phyloP scores from a whole-genome alignment of 2,797 vertebrate species.

The Fistularia tabacaria region DNA sequence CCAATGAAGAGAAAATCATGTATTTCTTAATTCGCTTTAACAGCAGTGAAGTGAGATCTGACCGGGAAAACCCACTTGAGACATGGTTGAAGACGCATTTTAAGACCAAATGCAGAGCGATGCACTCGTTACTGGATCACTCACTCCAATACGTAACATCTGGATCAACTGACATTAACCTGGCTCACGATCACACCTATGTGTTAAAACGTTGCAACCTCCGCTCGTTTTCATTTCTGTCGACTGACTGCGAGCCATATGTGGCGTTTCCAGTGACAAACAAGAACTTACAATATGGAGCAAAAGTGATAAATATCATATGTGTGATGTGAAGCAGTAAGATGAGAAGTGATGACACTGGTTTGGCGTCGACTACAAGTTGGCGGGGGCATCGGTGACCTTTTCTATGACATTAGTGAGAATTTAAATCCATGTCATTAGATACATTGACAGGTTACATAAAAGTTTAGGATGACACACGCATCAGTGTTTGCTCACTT shows the following conservation, averaged over 20 bases:
- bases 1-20: no score
- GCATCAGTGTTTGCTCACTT: not conserved
- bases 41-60: no score
- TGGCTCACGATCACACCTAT: conserved; percentile 19
- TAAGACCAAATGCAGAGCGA: no score
- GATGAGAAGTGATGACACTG: conserved; percentile 19
- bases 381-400: conserved; percentile 24
- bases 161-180: conserved; percentile 11
- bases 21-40: no score
- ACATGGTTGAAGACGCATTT: no score
- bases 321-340: conserved; percentile 10
- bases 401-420: conserved; percentile 42
- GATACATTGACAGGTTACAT: conserved; percentile 48
- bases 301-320: not conserved
- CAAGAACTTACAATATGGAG: not conserved
- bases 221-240: no score
- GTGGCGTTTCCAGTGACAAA: not conserved
- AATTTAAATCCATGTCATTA: conserved; percentile 37
- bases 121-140: no score
- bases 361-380: conserved; percentile 16
- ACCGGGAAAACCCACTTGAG: no score
- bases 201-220: not conserved
- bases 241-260: not conserved
- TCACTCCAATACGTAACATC: not conserved
- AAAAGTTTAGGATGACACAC: conserved; percentile 27